Evolutionary conservation across 2,888 invertebrate species (phyloP).

Genomic region (Catocala nupta): DNA sequence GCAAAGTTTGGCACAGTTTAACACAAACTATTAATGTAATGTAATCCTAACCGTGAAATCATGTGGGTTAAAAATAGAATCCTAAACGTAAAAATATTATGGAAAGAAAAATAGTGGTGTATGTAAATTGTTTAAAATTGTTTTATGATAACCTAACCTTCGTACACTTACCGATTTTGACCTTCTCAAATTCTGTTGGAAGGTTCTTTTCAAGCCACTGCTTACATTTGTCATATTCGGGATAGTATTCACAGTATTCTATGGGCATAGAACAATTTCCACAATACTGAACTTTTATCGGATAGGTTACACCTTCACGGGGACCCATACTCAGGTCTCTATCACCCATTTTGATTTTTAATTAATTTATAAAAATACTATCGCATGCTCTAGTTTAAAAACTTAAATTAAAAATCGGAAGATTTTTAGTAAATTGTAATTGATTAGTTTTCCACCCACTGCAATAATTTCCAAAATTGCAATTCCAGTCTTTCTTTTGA

Average conservation of each 20-base stretch:
- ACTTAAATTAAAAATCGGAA: slow-evolving; percentile 33
- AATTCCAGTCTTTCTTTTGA: slow-evolving; percentile 29
- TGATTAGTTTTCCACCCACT: slow-evolving; percentile 22
- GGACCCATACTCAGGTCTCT: slow-evolving; percentile 89
- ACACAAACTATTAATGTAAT: no score
- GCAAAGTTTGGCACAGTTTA: slow-evolving; percentile 32
- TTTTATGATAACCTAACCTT: slow-evolving; percentile 46
- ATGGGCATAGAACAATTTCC: slow-evolving; percentile 98
- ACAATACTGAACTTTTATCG: slow-evolving; percentile 95
- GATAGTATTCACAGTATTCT: slow-evolving; percentile 99
- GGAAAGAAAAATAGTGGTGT: no score
- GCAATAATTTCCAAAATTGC: slow-evolving; percentile 21
- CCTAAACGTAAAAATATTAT: no score
- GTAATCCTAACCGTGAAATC: no score
- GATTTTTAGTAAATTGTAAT: slow-evolving; percentile 19
- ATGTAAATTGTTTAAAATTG: not conserved
- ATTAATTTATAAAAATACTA: slow-evolving; percentile 44
- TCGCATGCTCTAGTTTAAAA: slow-evolving; percentile 51
- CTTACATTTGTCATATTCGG: slow-evolving; percentile 98
- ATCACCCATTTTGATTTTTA: slow-evolving; percentile 83
- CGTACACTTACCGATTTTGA: slow-evolving; percentile 89
- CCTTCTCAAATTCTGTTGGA: slow-evolving; percentile 97
- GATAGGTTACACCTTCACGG: slow-evolving; percentile 92
- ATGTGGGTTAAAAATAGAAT: no score
- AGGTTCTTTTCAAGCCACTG: slow-evolving; percentile 98